Conservation (phyloP, 2,113 vertebrate genomes). For the Sialia sialis region DNA sequence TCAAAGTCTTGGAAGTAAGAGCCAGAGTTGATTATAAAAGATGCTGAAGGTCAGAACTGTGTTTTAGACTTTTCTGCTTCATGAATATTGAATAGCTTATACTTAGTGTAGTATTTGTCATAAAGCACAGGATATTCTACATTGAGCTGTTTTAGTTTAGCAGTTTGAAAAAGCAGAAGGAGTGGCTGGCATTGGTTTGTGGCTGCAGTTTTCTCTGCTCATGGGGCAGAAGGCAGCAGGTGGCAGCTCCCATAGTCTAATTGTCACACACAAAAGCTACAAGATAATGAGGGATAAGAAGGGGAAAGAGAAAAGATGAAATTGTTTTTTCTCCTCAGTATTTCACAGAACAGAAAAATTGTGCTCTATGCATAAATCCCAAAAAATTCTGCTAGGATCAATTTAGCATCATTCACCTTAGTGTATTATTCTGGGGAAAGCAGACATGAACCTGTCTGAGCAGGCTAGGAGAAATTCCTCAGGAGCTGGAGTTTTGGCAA, state of each 20-base stretch:
- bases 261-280: not conserved
- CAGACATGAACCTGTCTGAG: not conserved
- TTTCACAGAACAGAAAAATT: not conserved
- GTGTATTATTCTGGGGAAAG: not conserved
- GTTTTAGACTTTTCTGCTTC: not conserved
- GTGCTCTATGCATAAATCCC: not conserved
- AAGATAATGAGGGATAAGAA: not conserved
- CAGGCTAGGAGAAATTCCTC: not conserved
- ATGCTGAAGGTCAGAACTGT: not conserved
- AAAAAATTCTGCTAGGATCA: not conserved
- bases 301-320: not conserved
- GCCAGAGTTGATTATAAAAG: not conserved
- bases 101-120: not conserved
- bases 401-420: not conserved
- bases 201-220: not conserved
- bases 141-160: not conserved
- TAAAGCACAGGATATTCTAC: not conserved
- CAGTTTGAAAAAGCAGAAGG: not conserved
- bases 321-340: not conserved
- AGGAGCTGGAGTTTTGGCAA: not conserved
- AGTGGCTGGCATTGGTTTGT: not conserved
- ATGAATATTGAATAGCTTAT: not conserved
- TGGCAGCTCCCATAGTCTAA: fast-evolving
- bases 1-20: not conserved
- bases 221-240: not conserved